A percentile compares a stretch with the other conserved stretches of the same genome.
These are phyloP conservation scores for Hycleus phaleratus DNA, from an alignment of 1,140 invertebrate genomes.

Conservation along the genomic window DNA sequence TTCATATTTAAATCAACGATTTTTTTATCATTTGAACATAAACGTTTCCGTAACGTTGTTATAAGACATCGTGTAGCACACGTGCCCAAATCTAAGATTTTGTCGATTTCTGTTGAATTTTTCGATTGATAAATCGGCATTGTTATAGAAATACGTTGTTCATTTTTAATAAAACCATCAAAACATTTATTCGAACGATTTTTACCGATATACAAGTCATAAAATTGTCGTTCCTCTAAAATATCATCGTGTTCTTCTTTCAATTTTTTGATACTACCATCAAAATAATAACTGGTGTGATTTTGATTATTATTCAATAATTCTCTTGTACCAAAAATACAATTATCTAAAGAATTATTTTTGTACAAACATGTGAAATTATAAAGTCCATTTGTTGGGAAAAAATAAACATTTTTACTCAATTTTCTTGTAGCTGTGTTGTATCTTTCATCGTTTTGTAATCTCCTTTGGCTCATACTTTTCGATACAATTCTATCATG, in stretches of 20 bases:
- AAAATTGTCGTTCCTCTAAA: slow-evolving; percentile 25
- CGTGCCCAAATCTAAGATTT: slow-evolving; percentile 30
- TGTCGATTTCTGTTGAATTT: slow-evolving; percentile 9
- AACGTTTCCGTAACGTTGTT: slow-evolving; percentile 45
- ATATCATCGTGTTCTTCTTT: slow-evolving; percentile 26
- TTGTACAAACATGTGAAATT: slow-evolving; percentile 29
- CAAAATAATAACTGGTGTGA: not conserved
- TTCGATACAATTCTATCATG: too few species aligned
- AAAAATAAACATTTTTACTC: slow-evolving; percentile 49
- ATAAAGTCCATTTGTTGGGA: slow-evolving; percentile 46
- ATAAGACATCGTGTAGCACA: slow-evolving; percentile 47
- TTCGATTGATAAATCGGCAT: slow-evolving; percentile 35
- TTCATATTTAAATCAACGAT: slow-evolving; percentile 53
- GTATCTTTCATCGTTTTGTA: slow-evolving; percentile 52
- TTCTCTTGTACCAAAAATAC: slow-evolving; percentile 23
- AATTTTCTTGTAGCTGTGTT: slow-evolving; percentile 50
- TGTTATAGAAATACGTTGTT: slow-evolving; percentile 29
- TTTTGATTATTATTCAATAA: slow-evolving; percentile 12
- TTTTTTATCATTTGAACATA: slow-evolving; percentile 54
- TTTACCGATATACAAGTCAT: slow-evolving; percentile 2
- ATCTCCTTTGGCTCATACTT: slow-evolving; percentile 43
- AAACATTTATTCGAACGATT: slow-evolving; percentile 2
- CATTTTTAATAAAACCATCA: slow-evolving; percentile 6
- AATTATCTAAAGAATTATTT: slow-evolving; percentile 8
- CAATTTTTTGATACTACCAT: not conserved